Base-by-base conservation (phyloP, 2,797 vertebrate genomes). In the Cossypha heuglini region DNA sequence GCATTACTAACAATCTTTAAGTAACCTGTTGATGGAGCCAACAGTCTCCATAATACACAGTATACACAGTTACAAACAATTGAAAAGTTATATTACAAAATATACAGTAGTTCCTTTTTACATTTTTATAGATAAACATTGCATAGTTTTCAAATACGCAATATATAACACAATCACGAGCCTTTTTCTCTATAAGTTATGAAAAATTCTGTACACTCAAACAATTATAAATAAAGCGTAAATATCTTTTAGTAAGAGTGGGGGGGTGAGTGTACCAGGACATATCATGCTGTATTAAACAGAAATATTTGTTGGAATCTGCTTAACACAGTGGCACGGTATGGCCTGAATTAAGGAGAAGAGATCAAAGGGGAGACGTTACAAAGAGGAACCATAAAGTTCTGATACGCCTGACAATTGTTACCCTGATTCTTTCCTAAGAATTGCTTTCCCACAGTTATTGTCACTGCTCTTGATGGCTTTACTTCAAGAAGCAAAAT, bases 151-250 rank as follows among this genome's bases (percentile, higher is more conserved):
- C 92, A 94, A 96, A 93, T 83, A 91, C 24, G 33, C 58, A 61
- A 86, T 93, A 94, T 89, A 89, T 92, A 97, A 93, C 92, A 92
- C 83, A 75, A 92, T 89, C 88, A 74, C 2, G 4, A 81, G 58
- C 63, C 59, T 71, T 90, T 90, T 89, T 76, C 88, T 88, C 81
- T 43, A 96, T 96, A 98, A 97, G 86, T 97, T 97, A 97, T 0
- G 81, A 96, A 97, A 97, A 97, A 91, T 52, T 94, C 97, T 97
- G 94, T 97, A 97, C 97, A 97, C 69, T 66, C 87, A 59, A 88
- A 94, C 58, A 76, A 68, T 93, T 96, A 97, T 97, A 98, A 97
- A 97, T 95, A 97, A 49, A 91, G 85, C 10, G 82, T 64, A 93
- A 95, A 85, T 83, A 81, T 77, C 58, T 91, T 84, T 63, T 22